Evolutionary conservation across 2,888 invertebrate genomes (phyloP).

Genomic region (Corbicula japonica): DNA sequence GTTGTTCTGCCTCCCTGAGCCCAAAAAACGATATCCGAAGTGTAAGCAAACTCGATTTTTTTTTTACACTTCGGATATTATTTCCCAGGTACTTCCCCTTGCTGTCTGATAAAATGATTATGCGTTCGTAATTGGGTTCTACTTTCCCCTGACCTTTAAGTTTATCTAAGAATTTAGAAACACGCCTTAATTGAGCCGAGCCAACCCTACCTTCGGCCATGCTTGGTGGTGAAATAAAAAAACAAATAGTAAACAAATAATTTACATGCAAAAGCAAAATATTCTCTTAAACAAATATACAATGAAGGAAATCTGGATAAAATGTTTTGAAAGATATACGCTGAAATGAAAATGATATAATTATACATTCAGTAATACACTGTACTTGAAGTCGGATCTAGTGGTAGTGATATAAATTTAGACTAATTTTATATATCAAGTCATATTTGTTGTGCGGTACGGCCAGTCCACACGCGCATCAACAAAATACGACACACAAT

Average conservation of each 20-base stretch:
- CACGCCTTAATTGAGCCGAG: neutral
- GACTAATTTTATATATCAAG: neutral
- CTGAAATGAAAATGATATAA: neutral
- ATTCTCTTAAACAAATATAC: neutral
- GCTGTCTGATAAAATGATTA: slow-evolving; percentile 19
- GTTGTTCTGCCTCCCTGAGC: no score
- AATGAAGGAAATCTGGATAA: slow-evolving; percentile 2
- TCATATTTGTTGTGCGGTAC: slow-evolving; percentile 1
- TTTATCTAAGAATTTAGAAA: neutral
- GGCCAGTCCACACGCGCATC: slow-evolving; percentile 16
- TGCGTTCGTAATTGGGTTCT: neutral
- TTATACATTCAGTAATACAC: neutral
- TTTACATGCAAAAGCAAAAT: neutral
- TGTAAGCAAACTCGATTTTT: no score
- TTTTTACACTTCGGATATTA: no score
- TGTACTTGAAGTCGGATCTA: neutral
- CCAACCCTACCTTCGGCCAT: neutral
- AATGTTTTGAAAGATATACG: neutral
- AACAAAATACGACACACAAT: no score
- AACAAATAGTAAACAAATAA: no score
- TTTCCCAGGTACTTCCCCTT: slow-evolving; percentile 10
- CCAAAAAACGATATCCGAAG: no score
- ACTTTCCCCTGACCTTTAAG: neutral
- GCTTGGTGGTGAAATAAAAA: neutral
- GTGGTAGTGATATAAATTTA: neutral